Percentiles rank a stretch among this genome's conserved stretches.
Evolutionary conservation across 2,888 invertebrate species (phyloP).

Genomic region (Steinernema hermaphroditum): DNA sequence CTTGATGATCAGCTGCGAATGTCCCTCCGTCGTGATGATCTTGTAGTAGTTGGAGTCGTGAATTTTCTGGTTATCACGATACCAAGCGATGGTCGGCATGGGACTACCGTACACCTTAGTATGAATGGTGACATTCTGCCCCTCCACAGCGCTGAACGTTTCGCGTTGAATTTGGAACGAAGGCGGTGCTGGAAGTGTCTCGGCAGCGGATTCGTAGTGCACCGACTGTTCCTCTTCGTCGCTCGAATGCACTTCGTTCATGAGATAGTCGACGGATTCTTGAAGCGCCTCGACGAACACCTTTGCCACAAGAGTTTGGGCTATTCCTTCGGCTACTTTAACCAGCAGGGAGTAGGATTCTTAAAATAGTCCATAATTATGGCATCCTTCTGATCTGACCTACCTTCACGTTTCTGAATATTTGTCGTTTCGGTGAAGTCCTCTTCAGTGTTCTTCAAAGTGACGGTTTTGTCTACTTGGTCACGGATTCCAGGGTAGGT

Average conservation of each 20-base stretch:
- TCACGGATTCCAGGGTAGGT: not conserved
- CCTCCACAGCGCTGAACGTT: slow-evolving; percentile 36
- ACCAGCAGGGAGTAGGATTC: slow-evolving; percentile 56
- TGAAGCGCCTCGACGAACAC: slow-evolving; percentile 60
- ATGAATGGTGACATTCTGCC: slow-evolving; percentile 46
- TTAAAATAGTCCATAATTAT: slow-evolving; percentile 17
- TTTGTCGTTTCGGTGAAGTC: slow-evolving; percentile 45
- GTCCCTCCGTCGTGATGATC: slow-evolving; percentile 45
- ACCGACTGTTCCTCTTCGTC: slow-evolving; percentile 15
- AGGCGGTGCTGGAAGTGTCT: slow-evolving; percentile 36
- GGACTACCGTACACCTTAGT: slow-evolving; percentile 39
- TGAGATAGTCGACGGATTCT: slow-evolving; percentile 50
- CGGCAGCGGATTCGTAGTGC: slow-evolving; percentile 26
- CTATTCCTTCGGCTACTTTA: slow-evolving; percentile 65
- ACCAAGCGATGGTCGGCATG: slow-evolving; percentile 47
- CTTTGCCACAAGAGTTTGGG: slow-evolving; percentile 60
- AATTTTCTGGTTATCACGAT: slow-evolving; percentile 45
- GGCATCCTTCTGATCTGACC: no score
- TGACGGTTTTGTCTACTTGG: slow-evolving; percentile 14
- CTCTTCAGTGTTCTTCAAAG: slow-evolving; percentile 28
- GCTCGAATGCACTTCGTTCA: slow-evolving; percentile 27
- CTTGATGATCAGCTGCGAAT: slow-evolving; percentile 42
- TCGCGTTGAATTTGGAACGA: slow-evolving; percentile 41
- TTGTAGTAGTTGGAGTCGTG: slow-evolving; percentile 47
- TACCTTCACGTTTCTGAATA: slow-evolving; percentile 43